A percentile compares a stretch with the other conserved stretches of the same genome.
Evolutionary conservation across 2,797 vertebrate species (phyloP).

Genomic region (Cetoscarus ocellatus): DNA sequence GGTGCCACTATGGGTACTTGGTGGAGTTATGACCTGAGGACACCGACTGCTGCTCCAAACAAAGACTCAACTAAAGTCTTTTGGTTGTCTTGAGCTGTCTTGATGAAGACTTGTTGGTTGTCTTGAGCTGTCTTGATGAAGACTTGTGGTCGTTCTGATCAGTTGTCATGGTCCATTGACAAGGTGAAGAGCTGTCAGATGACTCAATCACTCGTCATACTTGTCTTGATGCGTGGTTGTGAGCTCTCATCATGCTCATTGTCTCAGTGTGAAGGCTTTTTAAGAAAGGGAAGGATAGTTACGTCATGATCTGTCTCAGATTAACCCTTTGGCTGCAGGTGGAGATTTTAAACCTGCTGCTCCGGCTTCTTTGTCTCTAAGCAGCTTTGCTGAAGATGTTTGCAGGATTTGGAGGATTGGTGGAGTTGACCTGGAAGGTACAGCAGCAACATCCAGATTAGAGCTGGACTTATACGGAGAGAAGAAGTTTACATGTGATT

Average conservation of each 20-base stretch:
- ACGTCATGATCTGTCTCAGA: conserved; percentile 11
- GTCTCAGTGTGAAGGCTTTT: neutral
- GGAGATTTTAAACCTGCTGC: neutral
- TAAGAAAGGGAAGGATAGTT: neutral
- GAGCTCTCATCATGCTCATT: no score
- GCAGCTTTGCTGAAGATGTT: conserved; percentile 27
- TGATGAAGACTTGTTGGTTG: no score
- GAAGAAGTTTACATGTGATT: conserved; percentile 32
- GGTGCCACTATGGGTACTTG: no score
- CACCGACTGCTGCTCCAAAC: no score
- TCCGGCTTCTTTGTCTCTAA: conserved; percentile 28
- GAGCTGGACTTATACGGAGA: neutral
- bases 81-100: no score
- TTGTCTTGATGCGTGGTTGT: no score
- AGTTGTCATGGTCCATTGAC: no score
- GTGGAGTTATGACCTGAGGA: neutral
- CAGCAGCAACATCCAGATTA: conserved; percentile 68
- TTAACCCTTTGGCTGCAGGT: neutral
- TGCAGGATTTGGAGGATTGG: conserved; percentile 47
- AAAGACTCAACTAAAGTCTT: no score
- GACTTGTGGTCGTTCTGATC: no score
- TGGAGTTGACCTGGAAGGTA: conserved; percentile 46
- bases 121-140: no score
- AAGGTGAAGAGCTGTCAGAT: no score
- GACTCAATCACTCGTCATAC: no score